A percentile compares a stretch with the other conserved stretches of the same genome.
phyloP scores from a whole-genome alignment of 2,888 invertebrate species.

The Oasisia sp. region DNA sequence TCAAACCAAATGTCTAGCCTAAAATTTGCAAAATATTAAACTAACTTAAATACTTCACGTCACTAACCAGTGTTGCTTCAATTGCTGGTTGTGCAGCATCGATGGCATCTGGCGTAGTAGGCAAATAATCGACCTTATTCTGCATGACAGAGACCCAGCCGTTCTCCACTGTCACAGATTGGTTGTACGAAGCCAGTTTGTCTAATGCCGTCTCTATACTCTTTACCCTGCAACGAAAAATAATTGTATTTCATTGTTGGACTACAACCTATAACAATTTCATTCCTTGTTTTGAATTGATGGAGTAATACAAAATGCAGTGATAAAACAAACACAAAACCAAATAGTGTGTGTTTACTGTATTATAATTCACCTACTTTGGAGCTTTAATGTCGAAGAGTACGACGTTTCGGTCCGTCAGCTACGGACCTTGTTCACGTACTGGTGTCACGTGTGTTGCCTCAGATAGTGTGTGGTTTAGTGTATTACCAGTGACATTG shows the following conservation, averaged over 20 bases:
- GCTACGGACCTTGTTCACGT: no score
- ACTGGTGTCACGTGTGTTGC: no score
- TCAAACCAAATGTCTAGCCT: background rate
- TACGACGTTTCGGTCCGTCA: no score
- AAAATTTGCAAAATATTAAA: background rate
- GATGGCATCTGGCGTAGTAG: constrained; percentile 69
- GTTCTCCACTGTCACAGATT: constrained; percentile 86
- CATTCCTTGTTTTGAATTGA: background rate
- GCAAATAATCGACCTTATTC: constrained; percentile 51
- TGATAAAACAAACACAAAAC: no score
- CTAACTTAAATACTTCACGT: constrained; percentile 17
- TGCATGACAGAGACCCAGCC: constrained; percentile 82
- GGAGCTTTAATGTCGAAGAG: no score
- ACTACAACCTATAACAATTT: background rate
- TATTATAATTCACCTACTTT: no score
- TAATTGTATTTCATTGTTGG: background rate
- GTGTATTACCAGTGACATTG: no score
- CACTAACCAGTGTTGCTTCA: constrained; percentile 81
- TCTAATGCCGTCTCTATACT: constrained; percentile 92
- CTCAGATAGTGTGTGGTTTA: no score
- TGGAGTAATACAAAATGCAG: no score
- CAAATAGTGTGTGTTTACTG: no score
- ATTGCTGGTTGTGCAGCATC: constrained; percentile 78
- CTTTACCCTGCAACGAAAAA: constrained; percentile 74
- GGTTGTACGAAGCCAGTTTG: constrained; percentile 88